Evolutionary conservation across 2,113 vertebrate genomes (phyloP), one percentile per base, ranked within the genome.

Genomic region (Pelodiscus sinensis): DNA sequence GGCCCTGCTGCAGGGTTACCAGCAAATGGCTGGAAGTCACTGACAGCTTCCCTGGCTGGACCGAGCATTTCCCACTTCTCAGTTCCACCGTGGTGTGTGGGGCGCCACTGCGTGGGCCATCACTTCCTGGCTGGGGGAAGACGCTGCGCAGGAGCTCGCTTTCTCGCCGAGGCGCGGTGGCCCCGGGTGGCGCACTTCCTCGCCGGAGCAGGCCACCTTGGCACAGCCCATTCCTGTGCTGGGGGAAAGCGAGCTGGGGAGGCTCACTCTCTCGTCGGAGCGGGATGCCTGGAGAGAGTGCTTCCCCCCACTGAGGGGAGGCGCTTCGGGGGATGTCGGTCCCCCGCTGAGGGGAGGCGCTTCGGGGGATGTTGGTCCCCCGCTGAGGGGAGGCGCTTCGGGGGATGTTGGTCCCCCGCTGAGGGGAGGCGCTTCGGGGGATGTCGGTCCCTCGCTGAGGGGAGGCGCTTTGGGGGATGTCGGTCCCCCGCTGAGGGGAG

Each of bases 401-500:
- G n/a, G n/a, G n/a, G n/a, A n/a, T n/a, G n/a, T n/a, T n/a, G n/a
- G n/a, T n/a, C n/a, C n/a, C n/a, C n/a, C n/a, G n/a, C n/a, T n/a
- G n/a, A n/a, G n/a, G n/a, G n/a, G n/a, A n/a, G n/a, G n/a, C n/a
- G n/a, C n/a, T n/a, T n/a, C n/a, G n/a, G n/a, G n/a, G n/a, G n/a
- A n/a, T n/a, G n/a, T n/a, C n/a, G n/a, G n/a, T n/a, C n/a, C n/a
- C n/a, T 4, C 35, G n/a, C 65, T 8, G 38, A 44, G 78, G 8
- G 0, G 62, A 68, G 62, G 16, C 8, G 16, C 62, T 2, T 4
- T 15, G 1, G 24, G 22, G 9, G 13, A 5, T 0, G 18, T 7
- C 8, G 8, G 10, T 2, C 4, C 50, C 31, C 19, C 3, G 0
- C 0, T 1, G 50, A 25, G 79, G 4, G 9, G 13, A 4, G 1